These are phyloP conservation scores for Anolis apletophallus DNA, from an alignment of 2,797 vertebrate species.

Conservation along the genomic window DNA sequence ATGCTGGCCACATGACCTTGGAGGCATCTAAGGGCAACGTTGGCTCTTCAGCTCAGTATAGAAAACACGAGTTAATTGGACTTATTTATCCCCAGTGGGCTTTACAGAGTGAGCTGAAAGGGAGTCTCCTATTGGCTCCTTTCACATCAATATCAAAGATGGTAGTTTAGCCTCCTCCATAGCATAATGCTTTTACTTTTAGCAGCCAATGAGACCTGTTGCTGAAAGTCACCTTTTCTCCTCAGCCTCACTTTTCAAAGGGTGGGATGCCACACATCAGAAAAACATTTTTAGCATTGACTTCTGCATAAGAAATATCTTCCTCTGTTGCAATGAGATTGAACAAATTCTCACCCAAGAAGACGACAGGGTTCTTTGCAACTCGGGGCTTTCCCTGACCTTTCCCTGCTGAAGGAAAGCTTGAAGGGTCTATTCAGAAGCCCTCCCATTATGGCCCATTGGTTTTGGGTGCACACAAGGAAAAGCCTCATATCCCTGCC, in stretches of 20 bases:
- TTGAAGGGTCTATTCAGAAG: background rate
- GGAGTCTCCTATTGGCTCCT: background rate
- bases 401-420: background rate
- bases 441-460: background rate
- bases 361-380: background rate
- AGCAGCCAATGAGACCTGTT: background rate
- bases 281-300: background rate
- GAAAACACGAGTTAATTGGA: conserved; percentile 30
- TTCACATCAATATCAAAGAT: background rate
- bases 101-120: conserved; percentile 10
- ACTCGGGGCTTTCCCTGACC: background rate
- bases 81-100: conserved; percentile 7
- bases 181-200: background rate
- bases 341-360: background rate
- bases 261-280: background rate
- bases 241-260: background rate
- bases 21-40: too few relatives aligned
- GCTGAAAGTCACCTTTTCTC: background rate
- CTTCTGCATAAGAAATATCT: background rate
- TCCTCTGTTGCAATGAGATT: background rate
- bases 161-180: conserved; percentile 3
- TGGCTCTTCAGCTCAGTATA: background rate
- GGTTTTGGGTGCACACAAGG: background rate
- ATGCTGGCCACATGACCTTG: too few relatives aligned
- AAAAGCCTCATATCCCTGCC: background rate